Evolutionary conservation across 2,113 vertebrate species (phyloP), one percentile per base, ranked within the genome.

Genomic region (Cyrtonyx montezumae): DNA sequence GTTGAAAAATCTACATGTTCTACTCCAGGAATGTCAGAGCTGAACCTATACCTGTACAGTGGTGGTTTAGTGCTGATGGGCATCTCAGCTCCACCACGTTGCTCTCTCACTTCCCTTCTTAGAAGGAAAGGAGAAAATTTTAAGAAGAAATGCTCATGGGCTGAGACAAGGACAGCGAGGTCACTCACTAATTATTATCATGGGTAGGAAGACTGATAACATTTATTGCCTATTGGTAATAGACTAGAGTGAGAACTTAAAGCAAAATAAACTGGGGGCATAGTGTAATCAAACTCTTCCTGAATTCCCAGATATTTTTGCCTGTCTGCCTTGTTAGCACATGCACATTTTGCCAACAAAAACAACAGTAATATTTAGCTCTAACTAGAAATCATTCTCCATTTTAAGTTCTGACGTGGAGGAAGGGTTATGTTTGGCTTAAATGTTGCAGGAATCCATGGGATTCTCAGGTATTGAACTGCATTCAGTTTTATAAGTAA

Each of bases 201-300:
- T n/a, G 55, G 32, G 55, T 58, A 58, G 32, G 55, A 32, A 58
- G 30, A 32, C n/a, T 58, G n/a, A n/a, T 8, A 20, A n/a, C 20
- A 32, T n/a, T 32, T 32, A 32, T 6, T n/a, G 18, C 30, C 55
- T 20, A n/a, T 8, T 58, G 32, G 17, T 20, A 12, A 56, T 32
- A 56, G 55, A 56, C 18, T 7, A 58, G 10, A n/a, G 32, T 12
- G 55, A 58, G 32, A 19, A 20, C 55, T 21, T 28, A 28, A 63
- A 63, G 25, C 36, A 63, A 40, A 8, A 25, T 18, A 28, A 40
- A 40, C 26, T 74, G 12, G 17, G 8, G 8, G 3, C 0, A 0
- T 5, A 42, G 10, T 46, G 4, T 75, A n/a, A 76, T 56, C 6
- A 22, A 71, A 1, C 42, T 87, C 28, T 84, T 79, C 51, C 13